A percentile compares a stretch with the other conserved stretches of the same genome.
Conservation (phyloP, 2,797 vertebrate genomes). For the Nannoperca obscura region DNA sequence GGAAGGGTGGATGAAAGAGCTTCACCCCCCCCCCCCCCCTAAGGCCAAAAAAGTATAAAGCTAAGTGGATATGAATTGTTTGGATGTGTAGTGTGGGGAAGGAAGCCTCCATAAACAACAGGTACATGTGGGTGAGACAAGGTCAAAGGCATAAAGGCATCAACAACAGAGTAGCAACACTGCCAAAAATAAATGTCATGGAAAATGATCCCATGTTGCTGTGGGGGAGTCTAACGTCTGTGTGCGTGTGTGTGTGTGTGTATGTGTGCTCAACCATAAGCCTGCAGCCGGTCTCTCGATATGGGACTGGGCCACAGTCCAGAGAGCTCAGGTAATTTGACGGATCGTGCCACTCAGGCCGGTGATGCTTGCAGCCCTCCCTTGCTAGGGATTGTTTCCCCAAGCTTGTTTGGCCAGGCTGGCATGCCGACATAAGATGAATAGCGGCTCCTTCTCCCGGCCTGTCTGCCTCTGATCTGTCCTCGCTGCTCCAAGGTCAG, state of each 20-base stretch:
- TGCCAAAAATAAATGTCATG: constrained; percentile 72
- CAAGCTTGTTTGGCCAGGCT: constrained; percentile 81
- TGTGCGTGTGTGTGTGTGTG: constrained; percentile 32
- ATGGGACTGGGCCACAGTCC: constrained; percentile 70
- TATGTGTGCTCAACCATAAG: constrained; percentile 56
- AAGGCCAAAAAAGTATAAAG: constrained; percentile 9
- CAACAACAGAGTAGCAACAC: constrained; percentile 48
- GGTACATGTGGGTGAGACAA: constrained; percentile 42
- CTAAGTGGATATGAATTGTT: constrained; percentile 13
- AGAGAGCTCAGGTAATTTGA: constrained; percentile 83
- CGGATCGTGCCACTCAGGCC: constrained; percentile 75
- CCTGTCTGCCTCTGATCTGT: constrained; percentile 80
- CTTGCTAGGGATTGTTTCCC: constrained; percentile 81
- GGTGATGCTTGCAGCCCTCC: constrained; percentile 72
- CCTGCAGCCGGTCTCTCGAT: constrained; percentile 56
- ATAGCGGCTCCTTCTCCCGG: constrained; percentile 71
- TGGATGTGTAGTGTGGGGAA: constrained; percentile 4
- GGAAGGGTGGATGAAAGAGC: neutral
- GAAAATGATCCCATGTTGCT: constrained; percentile 64
- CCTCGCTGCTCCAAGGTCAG: constrained; percentile 84
- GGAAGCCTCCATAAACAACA: constrained; percentile 20
- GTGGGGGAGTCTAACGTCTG: constrained; percentile 14
- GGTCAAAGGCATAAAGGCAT: constrained; percentile 60
- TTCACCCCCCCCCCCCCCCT: neutral
- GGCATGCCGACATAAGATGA: constrained; percentile 80